These are phyloP conservation scores for Agonopterix alstromeriana DNA, from an alignment of 2,888 invertebrate genomes.

Conservation along the genomic window DNA sequence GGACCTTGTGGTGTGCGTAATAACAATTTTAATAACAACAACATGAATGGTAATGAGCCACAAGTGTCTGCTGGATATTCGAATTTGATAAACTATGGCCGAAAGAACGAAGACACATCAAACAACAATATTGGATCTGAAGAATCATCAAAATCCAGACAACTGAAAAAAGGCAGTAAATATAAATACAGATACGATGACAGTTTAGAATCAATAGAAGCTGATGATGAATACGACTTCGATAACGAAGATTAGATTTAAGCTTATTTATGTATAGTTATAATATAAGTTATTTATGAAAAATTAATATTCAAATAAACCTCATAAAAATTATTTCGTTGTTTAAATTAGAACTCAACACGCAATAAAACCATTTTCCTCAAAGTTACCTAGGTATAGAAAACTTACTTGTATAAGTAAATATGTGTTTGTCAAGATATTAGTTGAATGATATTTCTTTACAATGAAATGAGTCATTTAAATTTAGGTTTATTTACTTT, in stretches of 20 bases:
- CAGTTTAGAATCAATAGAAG: slow-evolving; percentile 1
- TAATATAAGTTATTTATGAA: neutral
- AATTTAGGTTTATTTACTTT: too few relatives aligned
- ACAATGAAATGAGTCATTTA: too few relatives aligned
- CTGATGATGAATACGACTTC: too few relatives aligned
- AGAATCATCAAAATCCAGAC: slow-evolving; percentile 12
- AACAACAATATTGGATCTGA: slow-evolving; percentile 13
- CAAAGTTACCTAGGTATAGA: too few relatives aligned
- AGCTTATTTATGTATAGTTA: neutral
- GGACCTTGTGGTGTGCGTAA: slow-evolving; percentile 23
- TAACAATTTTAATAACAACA: slow-evolving; percentile 5
- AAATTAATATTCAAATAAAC: too few relatives aligned
- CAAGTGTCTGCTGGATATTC: slow-evolving; percentile 32
- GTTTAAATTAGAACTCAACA: too few relatives aligned
- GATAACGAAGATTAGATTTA: slow-evolving; percentile 9
- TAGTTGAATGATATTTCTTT: too few relatives aligned
- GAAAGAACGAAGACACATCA: slow-evolving; percentile 9
- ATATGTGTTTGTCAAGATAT: too few relatives aligned
- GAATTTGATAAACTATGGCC: slow-evolving; percentile 32
- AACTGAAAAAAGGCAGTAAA: neutral
- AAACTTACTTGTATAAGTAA: too few relatives aligned
- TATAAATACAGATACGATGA: neutral
- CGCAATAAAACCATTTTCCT: too few relatives aligned
- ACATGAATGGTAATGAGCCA: slow-evolving; percentile 16
- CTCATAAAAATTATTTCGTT: neutral